Percentiles rank a stretch among this genome's conserved stretches.
These are phyloP conservation scores for Hydrotaea diabolus DNA, from an alignment of 2,888 invertebrate species.

Conservation along the genomic window DNA sequence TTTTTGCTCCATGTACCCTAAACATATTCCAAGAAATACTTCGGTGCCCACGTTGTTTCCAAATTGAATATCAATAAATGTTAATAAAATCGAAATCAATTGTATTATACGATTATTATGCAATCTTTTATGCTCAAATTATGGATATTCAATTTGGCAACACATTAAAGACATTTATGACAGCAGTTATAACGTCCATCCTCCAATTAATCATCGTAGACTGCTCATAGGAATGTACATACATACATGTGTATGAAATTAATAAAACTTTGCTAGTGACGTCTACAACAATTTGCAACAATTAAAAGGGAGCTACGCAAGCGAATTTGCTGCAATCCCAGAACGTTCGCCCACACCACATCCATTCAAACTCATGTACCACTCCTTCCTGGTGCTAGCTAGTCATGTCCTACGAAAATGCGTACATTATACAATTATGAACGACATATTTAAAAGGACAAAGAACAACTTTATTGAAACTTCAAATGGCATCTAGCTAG, in stretches of 20 bases:
- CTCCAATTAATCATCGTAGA: background rate
- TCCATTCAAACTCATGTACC: background rate
- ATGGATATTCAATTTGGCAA: background rate
- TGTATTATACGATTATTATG: background rate
- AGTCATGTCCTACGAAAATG: background rate
- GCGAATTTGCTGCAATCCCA: background rate
- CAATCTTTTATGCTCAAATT: too few species aligned
- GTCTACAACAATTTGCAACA: background rate
- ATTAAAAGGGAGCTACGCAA: too few species aligned
- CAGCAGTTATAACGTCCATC: background rate
- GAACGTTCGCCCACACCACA: too few species aligned
- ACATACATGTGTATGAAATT: background rate
- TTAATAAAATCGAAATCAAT: background rate
- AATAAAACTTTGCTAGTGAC: background rate
- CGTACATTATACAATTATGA: background rate
- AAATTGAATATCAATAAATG: too few species aligned
- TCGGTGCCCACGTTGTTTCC: too few species aligned
- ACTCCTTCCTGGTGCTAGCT: background rate
- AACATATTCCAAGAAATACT: too few species aligned
- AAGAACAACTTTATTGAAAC: conserved; percentile 14
- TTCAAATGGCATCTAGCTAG: conserved; percentile 49
- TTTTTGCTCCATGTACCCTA: too few species aligned
- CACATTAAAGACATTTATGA: background rate
- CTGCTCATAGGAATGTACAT: background rate
- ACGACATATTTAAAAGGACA: background rate